Evolutionary conservation across 2,113 vertebrate species (phyloP), one percentile per base, ranked within the genome.

Genomic region (Petromus typicus): DNA sequence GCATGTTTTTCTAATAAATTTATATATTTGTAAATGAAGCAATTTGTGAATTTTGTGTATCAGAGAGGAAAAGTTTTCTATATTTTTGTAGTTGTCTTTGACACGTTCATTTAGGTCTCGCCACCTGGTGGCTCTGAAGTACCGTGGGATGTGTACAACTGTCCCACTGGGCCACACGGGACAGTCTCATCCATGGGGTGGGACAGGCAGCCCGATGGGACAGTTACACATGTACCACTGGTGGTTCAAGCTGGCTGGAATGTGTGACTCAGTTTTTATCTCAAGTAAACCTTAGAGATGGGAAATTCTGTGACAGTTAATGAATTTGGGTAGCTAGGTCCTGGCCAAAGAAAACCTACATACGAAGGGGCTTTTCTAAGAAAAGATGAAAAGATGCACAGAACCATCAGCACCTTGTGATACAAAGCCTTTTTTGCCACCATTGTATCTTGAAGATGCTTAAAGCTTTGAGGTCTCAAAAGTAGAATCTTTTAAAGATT

Each of bases 1-100:
- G 85, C 75, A 48, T 51, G 81, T 82, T 34, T 71, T 96, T 87
- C 61, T 96, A 96, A 76, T 87, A 61, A 86, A 85, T 96, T 93
- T 97, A 91, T 91, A 83, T 96, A 89, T 96, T 97, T 98, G 37
- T 97, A 98, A 96, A 95, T 96, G 3, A 88, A 90, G 96, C 34
- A 71, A 90, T 94, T 95, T 71, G 76, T 96, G 61, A 90, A 96
- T 76, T 96, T 89, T 96, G 40, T 91, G 45, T 97, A 95, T 93
- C 82, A 66, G 88, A 73, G 51, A 96, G 73, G 89, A 88, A 89
- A 96, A 43, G 3, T 79, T 95, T 86, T 14, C 67, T 97, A 83
- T 97, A 98, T 97, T 97, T 98, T 98, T 97, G 85, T 97, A 98
- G 88, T 93, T 95, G 30, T 20, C 48, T 86, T 95, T 94, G 90